Evolutionary conservation across 2,888 invertebrate genomes (phyloP).

Genomic region (Torymus tubicola): DNA sequence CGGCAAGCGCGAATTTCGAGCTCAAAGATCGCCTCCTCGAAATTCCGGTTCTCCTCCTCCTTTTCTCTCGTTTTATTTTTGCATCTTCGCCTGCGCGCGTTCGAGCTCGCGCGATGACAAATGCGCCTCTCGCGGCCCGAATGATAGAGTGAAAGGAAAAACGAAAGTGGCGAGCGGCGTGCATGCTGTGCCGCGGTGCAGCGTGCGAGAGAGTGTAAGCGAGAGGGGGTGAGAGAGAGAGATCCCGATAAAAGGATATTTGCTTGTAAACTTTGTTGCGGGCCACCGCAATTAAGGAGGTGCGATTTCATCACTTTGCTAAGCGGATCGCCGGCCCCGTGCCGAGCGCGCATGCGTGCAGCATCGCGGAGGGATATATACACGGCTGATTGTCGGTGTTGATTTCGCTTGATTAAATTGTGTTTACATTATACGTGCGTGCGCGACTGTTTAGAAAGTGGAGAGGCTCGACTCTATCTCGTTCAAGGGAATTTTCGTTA

Average conservation of each 20-base stretch:
- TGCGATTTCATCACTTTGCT: constrained; percentile 25
- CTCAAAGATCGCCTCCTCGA: neutral
- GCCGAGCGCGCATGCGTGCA: neutral
- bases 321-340: neutral
- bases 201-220: no score
- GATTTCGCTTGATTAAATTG: neutral
- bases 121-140: neutral
- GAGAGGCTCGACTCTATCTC: neutral
- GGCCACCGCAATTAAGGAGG: constrained; percentile 9
- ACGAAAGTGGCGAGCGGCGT: constrained; percentile 23
- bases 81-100: neutral
- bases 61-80: constrained; percentile 26
- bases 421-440: neutral
- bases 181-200: no score
- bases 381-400: neutral
- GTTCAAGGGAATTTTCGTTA: neutral
- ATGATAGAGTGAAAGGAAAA: constrained; percentile 35
- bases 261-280: constrained; percentile 19
- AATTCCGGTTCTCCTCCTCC: neutral
- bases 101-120: constrained; percentile 4
- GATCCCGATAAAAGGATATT: constrained; percentile 23
- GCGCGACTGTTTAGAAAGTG: neutral
- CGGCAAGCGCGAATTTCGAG: no score
- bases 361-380: neutral
- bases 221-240: neutral